Percentiles rank a stretch among this genome's conserved stretches.
Conservation (phyloP, 2,797 vertebrate species). For the Melopsittacus undulatus region DNA sequence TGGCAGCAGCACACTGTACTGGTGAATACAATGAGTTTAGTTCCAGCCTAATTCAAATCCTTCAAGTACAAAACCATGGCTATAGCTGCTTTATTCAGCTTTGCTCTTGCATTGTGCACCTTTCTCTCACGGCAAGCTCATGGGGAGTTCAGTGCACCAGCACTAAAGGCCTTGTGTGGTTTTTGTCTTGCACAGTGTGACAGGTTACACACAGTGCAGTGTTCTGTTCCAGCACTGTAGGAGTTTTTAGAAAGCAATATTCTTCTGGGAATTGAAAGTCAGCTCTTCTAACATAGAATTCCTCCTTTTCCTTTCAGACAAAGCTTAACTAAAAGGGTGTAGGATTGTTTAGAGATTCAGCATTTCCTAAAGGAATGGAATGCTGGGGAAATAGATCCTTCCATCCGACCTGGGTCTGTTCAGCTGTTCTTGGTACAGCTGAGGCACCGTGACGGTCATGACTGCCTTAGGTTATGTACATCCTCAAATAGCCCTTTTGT, state of each 20-base stretch:
- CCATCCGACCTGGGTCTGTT: not conserved
- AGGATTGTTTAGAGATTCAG: not conserved
- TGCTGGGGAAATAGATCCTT: not conserved
- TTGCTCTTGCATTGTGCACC: not conserved
- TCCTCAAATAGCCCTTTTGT: not conserved
- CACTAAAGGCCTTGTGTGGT: not conserved
- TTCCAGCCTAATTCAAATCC: not conserved
- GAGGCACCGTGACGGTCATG: not conserved
- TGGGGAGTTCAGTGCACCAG: not conserved
- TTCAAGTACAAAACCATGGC: not conserved
- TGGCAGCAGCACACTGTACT: conserved; percentile 8
- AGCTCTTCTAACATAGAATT: not conserved
- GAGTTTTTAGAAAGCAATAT: not conserved
- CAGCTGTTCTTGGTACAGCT: not conserved
- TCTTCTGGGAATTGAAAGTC: not conserved
- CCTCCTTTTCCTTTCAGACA: not conserved
- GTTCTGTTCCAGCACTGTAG: not conserved
- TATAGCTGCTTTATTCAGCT: not conserved
- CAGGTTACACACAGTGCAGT: not conserved
- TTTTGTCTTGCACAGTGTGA: not conserved
- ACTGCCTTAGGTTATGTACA: not conserved
- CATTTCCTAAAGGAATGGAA: not conserved
- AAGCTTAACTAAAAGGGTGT: not conserved
- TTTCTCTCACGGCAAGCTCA: not conserved
- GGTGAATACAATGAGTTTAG: not conserved